These are phyloP conservation scores for Isichthys henryi DNA, from an alignment of 2,113 vertebrate genomes.

Conservation along the genomic window DNA sequence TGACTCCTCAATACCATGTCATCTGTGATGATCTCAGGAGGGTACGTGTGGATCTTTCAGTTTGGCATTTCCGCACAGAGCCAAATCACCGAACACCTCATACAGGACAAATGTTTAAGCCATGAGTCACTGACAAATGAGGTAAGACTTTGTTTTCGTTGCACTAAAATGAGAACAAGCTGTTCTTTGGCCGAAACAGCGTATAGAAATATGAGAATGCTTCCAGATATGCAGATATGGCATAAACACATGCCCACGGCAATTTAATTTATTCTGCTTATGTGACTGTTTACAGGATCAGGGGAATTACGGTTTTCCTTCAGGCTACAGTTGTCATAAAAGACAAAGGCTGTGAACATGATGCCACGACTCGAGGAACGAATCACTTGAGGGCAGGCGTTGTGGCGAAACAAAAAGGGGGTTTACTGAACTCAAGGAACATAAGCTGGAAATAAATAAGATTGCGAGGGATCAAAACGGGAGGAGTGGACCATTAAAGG, in stretches of 20 bases:
- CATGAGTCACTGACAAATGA: conserved; percentile 3
- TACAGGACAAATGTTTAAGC: neutral
- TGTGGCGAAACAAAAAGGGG: neutral
- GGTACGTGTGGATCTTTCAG: neutral
- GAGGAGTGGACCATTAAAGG: too few relatives aligned
- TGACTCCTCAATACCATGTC: neutral
- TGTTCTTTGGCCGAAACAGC: neutral
- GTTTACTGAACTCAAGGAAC: neutral
- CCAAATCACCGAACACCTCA: neutral
- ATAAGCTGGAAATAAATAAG: too few relatives aligned
- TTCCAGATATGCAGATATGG: neutral
- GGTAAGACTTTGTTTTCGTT: neutral
- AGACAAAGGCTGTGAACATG: neutral
- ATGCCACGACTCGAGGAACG: neutral
- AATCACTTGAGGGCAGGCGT: neutral
- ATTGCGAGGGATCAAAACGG: too few relatives aligned
- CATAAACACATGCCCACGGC: neutral
- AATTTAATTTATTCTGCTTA: neutral
- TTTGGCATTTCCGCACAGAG: neutral
- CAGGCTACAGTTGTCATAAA: neutral
- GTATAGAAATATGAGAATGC: neutral
- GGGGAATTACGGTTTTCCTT: neutral
- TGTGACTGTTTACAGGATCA: neutral
- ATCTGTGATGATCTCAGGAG: neutral
- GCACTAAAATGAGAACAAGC: neutral